These are phyloP conservation scores for Thereva nobilitata DNA, from an alignment of 2,888 invertebrate genomes.

Conservation along the genomic window DNA sequence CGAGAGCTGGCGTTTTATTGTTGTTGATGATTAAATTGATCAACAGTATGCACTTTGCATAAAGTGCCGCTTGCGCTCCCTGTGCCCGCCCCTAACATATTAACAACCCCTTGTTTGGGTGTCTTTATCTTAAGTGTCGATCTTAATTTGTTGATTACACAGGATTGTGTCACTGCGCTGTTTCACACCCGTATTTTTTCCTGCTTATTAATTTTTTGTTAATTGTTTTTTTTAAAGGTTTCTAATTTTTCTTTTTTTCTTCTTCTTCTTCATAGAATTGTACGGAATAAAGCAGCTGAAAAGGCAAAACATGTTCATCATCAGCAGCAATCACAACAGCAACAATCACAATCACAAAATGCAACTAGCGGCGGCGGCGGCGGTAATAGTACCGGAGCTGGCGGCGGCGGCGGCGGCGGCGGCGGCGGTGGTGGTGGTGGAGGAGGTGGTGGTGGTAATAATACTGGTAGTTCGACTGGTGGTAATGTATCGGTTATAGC, in stretches of 20 bases:
- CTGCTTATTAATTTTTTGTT: too few species aligned
- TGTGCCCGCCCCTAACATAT: too few species aligned
- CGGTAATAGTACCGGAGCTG: constrained; percentile 49
- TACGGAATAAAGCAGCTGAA: constrained; percentile 95
- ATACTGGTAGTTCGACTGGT: constrained; percentile 41
- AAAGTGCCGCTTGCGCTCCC: too few species aligned
- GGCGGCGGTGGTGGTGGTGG: constrained; percentile 47
- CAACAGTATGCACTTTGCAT: too few species aligned
- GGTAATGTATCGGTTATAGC: constrained; percentile 68
- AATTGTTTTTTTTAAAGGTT: not conserved
- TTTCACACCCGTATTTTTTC: too few species aligned
- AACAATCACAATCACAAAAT: constrained; percentile 44
- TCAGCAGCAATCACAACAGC: constrained; percentile 68
- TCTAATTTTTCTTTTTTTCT: constrained; percentile 30
- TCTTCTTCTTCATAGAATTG: constrained; percentile 72
- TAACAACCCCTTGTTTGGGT: too few species aligned
- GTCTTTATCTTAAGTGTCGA: too few species aligned
- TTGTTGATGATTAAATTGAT: too few species aligned
- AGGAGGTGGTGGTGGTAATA: constrained; percentile 31
- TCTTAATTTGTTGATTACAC: too few species aligned
- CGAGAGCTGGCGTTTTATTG: too few species aligned
- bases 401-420: constrained; percentile 48
- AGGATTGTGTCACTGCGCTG: too few species aligned
- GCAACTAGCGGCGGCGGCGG: constrained; percentile 15
- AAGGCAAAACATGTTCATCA: constrained; percentile 92